phyloP scores from a whole-genome alignment of 2,888 invertebrate species.

The Callimorpha dominula region DNA sequence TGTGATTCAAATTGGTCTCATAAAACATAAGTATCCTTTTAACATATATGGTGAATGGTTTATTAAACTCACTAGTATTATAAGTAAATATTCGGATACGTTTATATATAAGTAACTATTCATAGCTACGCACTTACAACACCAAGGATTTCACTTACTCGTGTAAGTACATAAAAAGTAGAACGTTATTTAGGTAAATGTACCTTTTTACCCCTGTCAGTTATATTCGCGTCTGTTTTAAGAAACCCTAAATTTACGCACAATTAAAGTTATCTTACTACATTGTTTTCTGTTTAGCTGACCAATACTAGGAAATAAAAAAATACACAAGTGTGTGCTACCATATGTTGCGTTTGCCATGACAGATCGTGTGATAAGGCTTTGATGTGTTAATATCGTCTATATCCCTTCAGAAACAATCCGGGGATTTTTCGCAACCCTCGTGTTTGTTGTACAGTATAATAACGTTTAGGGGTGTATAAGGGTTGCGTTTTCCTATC shows the following conservation, averaged over 20 bases:
- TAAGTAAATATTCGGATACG: too few relatives aligned
- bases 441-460: conserved; percentile 41
- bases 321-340: conserved; percentile 27
- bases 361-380: conserved; percentile 53
- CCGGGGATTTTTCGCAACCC: conserved; percentile 33
- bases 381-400: conserved; percentile 61
- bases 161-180: too few relatives aligned
- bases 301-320: conserved; percentile 22
- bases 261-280: conserved; percentile 7
- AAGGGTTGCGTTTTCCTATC: conserved; percentile 40
- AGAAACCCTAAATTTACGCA: neutral
- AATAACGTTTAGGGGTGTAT: conserved; percentile 37
- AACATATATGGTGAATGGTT: too few relatives aligned
- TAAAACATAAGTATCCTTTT: too few relatives aligned
- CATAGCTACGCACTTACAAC: too few relatives aligned
- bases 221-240: neutral
- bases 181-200: too few relatives aligned
- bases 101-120: too few relatives aligned
- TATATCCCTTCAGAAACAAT: conserved; percentile 52
- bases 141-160: too few relatives aligned
- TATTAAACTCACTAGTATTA: too few relatives aligned
- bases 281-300: neutral
- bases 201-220: too few relatives aligned
- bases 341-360: conserved; percentile 43
- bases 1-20: too few relatives aligned